Base-by-base conservation (phyloP, 2,113 vertebrate species). In the Psittacus erithacus region DNA sequence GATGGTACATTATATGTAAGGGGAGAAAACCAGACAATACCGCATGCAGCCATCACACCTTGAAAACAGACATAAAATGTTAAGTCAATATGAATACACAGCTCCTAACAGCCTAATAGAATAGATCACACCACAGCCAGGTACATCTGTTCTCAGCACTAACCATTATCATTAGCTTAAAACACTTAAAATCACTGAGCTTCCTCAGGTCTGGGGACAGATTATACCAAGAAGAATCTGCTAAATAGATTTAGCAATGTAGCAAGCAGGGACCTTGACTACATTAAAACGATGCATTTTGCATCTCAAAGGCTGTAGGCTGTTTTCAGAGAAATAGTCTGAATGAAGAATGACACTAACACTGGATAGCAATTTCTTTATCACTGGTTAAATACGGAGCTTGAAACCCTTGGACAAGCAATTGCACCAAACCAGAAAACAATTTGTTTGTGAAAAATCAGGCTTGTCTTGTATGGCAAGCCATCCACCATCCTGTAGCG, bases 61-160 rank as follows among this genome's bases (percentile, higher is more conserved):
- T 97, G 97, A 94, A 97, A 97, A 97, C 24, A 97, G 97, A 95
- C 96, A 97, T 98, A 98, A 98, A 98, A 97, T 92, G 95, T 95
- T 96, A 97, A 97, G 98, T 97, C 97, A 97, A 79, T 98, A 98
- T 97, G 97, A 98, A 97, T 97, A 96, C 97, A 97, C 91, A 93
- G 94, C 96, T 98, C 97, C 92, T 98, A 98, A 98, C 97, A 98
- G 97, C 96, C 95, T 97, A 97, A 97, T 97, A 97, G 97, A 97
- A 97, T 96, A 97, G 96, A 98, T 98, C 97, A 96, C 96, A 97
- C 95, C 96, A 96, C 98, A 98, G 97, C 95, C 98, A 98, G 98
- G 98, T 98, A 98, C 98, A 98, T 98, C 98, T 98, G 98, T 98
- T 98, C 97, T 98, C 98, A 96, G 97, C 96, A 98, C 95, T 98